Evolutionary conservation across 1,140 invertebrate genomes (phyloP).

Genomic region (Phymorhynchus buccinoides): DNA sequence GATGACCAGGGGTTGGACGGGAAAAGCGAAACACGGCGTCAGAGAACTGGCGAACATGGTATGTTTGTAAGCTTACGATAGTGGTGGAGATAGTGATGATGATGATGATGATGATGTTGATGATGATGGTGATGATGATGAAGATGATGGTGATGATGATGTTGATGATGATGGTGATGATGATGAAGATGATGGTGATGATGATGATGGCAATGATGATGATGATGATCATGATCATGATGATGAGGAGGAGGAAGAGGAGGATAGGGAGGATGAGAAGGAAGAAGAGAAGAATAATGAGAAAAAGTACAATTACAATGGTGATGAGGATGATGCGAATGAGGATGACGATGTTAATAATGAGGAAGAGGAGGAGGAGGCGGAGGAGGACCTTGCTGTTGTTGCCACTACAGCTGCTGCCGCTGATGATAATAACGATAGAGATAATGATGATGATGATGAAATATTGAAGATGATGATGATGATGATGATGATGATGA

Average conservation of each 20-base stretch:
- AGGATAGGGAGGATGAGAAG: too few relatives aligned
- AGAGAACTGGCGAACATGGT: conserved; percentile 24
- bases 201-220: neutral
- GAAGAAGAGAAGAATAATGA: neutral
- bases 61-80: neutral
- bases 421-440: neutral
- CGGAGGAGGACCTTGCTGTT: too few relatives aligned
- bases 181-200: neutral
- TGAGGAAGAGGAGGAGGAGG: too few relatives aligned
- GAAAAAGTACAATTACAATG: too few relatives aligned
- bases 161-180: neutral
- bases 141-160: neutral
- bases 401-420: too few relatives aligned
- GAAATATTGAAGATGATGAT: neutral
- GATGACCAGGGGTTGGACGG: neutral
- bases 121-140: neutral
- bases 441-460: neutral
- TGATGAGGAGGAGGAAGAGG: neutral
- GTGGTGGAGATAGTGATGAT: neutral
- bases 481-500: neutral
- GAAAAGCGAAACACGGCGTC: neutral
- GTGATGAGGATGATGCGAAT: neutral
- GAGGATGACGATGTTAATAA: neutral
- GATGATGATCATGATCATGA: neutral
- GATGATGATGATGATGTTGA: neutral